phyloP scores from a whole-genome alignment of 2,888 invertebrate species.

The Drosophila koepferae region DNA sequence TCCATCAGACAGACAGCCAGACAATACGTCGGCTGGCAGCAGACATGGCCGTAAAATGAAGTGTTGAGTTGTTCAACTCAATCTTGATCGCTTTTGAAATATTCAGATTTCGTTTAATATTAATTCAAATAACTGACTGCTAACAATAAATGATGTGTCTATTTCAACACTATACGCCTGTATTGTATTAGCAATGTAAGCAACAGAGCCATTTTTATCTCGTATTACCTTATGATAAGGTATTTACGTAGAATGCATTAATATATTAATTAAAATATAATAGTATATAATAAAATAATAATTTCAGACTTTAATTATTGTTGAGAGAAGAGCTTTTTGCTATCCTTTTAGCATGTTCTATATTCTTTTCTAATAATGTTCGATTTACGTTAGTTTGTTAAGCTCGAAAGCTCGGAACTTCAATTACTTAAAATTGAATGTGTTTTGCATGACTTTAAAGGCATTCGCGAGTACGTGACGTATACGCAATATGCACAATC shows the following conservation, averaged over 20 bases:
- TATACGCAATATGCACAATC: conserved; percentile 48
- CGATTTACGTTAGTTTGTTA: not conserved
- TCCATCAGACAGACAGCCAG: conserved; percentile 46
- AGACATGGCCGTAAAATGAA: conserved; percentile 36
- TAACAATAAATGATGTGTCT: no score
- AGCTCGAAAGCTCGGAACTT: not conserved
- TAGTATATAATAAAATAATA: not conserved
- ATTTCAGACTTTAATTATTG: not conserved
- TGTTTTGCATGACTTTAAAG: conserved; percentile 6
- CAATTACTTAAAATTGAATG: conserved; percentile 24
- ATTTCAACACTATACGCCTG: not conserved
- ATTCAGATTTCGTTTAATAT: not conserved
- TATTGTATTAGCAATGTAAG: no score
- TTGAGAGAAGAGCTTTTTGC: no score
- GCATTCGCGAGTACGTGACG: conserved; percentile 32
- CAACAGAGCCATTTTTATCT: no score
- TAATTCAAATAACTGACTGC: not conserved
- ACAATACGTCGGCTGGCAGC: conserved; percentile 41
- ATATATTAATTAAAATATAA: no score
- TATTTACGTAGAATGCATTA: no score
- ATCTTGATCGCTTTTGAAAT: conserved; percentile 4
- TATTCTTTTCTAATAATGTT: not conserved
- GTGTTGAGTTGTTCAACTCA: conserved; percentile 31
- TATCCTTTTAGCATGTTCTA: no score
- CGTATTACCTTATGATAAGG: no score